Percentiles rank a stretch among this genome's conserved stretches.
These are phyloP conservation scores for Litocranius walleri DNA, from an alignment of 2,113 vertebrate genomes.

Conservation along the genomic window DNA sequence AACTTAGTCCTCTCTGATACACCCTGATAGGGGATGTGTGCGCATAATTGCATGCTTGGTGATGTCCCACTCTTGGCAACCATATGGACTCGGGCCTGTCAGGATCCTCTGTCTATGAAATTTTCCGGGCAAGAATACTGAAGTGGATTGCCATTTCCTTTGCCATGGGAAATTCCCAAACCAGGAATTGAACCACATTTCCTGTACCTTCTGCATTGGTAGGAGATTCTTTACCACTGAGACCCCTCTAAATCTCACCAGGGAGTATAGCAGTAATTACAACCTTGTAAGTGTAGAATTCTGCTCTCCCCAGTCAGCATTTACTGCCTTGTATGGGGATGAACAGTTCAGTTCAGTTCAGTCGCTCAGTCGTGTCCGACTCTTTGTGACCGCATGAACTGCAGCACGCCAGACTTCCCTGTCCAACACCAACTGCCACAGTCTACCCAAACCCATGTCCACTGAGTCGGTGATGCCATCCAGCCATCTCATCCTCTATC, in stretches of 20 bases:
- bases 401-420: rapidly evolving
- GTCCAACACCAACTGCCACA: background rate
- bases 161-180: background rate
- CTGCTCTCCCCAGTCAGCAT: background rate
- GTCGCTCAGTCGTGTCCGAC: rapidly evolving
- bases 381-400: background rate
- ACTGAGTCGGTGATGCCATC: background rate
- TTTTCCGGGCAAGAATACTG: background rate
- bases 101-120: background rate
- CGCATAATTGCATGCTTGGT: background rate
- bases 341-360: background rate
- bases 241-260: rapidly evolving
- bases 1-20: background rate
- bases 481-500: background rate
- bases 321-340: background rate
- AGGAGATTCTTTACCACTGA: background rate
- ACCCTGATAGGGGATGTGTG: background rate
- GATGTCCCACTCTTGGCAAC: background rate
- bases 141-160: background rate
- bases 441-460: background rate
- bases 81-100: background rate
- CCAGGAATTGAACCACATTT: background rate
- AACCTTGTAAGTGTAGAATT: background rate
- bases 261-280: background rate
- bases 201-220: background rate